phyloP scores from a whole-genome alignment of 2,113 vertebrate genomes.

The Periophthalmodon schlosseri region DNA sequence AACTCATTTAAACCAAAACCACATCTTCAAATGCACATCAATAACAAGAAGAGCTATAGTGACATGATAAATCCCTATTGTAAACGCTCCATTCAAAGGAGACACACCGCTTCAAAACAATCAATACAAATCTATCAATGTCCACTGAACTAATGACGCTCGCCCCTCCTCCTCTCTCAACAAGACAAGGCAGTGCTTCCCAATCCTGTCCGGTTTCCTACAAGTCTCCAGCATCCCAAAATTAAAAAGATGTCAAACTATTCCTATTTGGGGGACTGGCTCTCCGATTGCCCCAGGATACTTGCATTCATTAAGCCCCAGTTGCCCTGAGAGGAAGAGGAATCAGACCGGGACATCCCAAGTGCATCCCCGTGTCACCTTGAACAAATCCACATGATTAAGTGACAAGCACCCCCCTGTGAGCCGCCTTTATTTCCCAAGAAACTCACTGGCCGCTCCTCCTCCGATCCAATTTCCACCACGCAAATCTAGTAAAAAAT shows the following conservation, averaged over 20 bases:
- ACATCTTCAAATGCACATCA: conserved; percentile 5
- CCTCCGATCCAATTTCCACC: conserved; percentile 62
- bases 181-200: conserved; percentile 18
- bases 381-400: conserved; percentile 77
- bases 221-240: conserved; percentile 23
- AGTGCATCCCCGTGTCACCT: conserved; percentile 75
- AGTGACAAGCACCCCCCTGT: conserved; percentile 71
- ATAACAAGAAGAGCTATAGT: background rate
- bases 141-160: conserved; percentile 11
- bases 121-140: conserved; percentile 17
- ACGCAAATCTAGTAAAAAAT: conserved; percentile 57
- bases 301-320: conserved; percentile 66
- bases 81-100: conserved; percentile 14
- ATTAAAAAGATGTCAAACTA: conserved; percentile 41
- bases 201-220: conserved; percentile 29
- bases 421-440: conserved; percentile 72
- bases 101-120: background rate
- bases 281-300: conserved; percentile 59
- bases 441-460: conserved; percentile 49
- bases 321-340: conserved; percentile 53
- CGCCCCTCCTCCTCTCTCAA: background rate
- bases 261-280: conserved; percentile 41
- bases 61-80: background rate
- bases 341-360: conserved; percentile 57
- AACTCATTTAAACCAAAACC: background rate